These are phyloP conservation scores for Octodonta nipae DNA, from an alignment of 2,888 invertebrate genomes.

Conservation along the genomic window DNA sequence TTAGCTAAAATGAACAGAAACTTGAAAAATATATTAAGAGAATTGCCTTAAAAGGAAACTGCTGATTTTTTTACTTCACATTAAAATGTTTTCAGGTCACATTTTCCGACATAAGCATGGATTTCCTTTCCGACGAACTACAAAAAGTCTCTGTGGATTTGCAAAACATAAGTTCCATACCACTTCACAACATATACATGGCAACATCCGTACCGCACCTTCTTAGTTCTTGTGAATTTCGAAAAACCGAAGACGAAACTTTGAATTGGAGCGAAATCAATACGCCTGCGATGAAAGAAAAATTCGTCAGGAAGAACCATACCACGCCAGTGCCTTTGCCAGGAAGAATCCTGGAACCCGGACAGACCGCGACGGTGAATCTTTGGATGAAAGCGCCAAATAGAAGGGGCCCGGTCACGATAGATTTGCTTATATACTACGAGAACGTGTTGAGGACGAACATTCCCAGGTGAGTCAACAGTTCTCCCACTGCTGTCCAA, in stretches of 20 bases:
- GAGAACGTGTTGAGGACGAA: constrained; percentile 37
- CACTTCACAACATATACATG: constrained; percentile 48
- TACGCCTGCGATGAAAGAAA: constrained; percentile 25
- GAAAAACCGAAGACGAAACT: constrained; percentile 10
- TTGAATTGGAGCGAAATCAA: constrained; percentile 14
- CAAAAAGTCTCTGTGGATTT: constrained; percentile 53
- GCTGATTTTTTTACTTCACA: no score
- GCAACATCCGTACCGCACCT: constrained; percentile 59
- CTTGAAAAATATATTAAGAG: no score
- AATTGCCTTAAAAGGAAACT: no score
- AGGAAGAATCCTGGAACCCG: constrained; percentile 39
- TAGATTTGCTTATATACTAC: constrained; percentile 64
- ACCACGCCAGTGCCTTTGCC: constrained; percentile 35
- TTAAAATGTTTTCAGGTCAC: constrained; percentile 52
- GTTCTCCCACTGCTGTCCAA: no score
- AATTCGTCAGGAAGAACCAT: constrained; percentile 33
- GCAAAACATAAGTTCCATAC: constrained; percentile 53
- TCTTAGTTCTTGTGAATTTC: constrained; percentile 28
- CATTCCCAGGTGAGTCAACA: constrained; percentile 29
- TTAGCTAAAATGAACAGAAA: no score
- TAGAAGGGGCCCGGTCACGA: constrained; percentile 45
- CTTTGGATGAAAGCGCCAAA: constrained; percentile 61
- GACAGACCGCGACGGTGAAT: constrained; percentile 39
- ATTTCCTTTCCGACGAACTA: constrained; percentile 62
- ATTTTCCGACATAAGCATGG: constrained; percentile 52